phyloP scores from a whole-genome alignment of 2,888 invertebrate species.

The Drosophila nr. perissopoda region DNA sequence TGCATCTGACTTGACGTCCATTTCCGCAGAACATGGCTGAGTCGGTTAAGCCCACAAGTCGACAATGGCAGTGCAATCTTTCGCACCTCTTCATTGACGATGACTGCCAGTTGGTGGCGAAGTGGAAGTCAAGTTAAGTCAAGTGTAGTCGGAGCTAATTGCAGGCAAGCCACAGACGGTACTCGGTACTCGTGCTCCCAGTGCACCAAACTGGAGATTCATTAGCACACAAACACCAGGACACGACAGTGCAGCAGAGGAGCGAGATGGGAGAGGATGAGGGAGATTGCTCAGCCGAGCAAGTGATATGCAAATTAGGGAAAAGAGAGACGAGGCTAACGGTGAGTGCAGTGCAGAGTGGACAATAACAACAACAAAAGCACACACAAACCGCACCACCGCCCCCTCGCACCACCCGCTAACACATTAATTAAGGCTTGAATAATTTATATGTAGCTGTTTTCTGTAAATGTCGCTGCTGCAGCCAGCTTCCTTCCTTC shows the following conservation, averaged over 20 bases:
- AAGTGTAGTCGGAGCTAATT: conserved; percentile 66
- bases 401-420: neutral
- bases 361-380: conserved; percentile 22
- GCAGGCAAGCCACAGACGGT: conserved; percentile 58
- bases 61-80: conserved; percentile 22
- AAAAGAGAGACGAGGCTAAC: conserved; percentile 1
- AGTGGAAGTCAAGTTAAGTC: conserved; percentile 46
- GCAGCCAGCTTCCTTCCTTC: conserved; percentile 30
- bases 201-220: conserved; percentile 55
- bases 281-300: conserved; percentile 2
- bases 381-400: neutral
- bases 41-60: neutral
- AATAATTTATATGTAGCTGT: conserved; percentile 63
- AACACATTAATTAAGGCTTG: conserved; percentile 67
- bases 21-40: neutral
- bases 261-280: neutral
- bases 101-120: conserved; percentile 6
- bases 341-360: conserved; percentile 12
- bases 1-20: neutral
- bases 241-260: neutral
- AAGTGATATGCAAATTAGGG: conserved; percentile 58
- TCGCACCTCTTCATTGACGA: conserved; percentile 38
- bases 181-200: conserved; percentile 19
- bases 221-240: conserved; percentile 50
- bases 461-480: conserved; percentile 27